phyloP scores from a whole-genome alignment of 1,140 invertebrate species.

The Tachypleus tridentatus region DNA sequence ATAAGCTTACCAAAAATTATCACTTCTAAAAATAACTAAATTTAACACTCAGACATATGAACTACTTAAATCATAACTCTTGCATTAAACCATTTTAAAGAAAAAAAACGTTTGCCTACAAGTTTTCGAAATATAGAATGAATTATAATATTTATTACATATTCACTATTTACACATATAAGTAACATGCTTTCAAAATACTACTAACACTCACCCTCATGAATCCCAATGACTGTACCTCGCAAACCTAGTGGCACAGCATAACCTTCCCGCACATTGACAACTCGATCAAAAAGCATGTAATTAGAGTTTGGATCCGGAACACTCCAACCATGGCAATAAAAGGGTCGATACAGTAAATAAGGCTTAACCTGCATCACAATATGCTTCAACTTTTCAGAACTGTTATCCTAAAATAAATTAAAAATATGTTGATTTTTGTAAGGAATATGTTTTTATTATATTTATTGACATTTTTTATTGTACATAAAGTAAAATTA shows the following conservation, averaged over 20 bases:
- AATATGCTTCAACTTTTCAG: slow-evolving; percentile 37
- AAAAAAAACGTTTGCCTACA: too few species aligned
- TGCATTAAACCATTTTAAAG: too few species aligned
- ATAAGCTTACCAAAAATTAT: too few species aligned
- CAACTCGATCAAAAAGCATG: slow-evolving; percentile 66
- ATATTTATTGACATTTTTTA: too few species aligned
- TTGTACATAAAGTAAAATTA: not conserved
- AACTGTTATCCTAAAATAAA: not conserved
- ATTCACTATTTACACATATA: too few species aligned
- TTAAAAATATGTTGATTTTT: not conserved
- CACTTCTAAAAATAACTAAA: too few species aligned
- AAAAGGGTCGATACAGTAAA: slow-evolving; percentile 44
- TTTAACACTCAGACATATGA: too few species aligned
- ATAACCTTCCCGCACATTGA: slow-evolving; percentile 56
- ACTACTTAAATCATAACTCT: too few species aligned
- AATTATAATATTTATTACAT: too few species aligned
- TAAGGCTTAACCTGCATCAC: slow-evolving; percentile 65
- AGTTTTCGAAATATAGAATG: too few species aligned
- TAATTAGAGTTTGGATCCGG: slow-evolving; percentile 54
- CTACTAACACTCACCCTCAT: not conserved
- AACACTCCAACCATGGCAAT: slow-evolving; percentile 38
- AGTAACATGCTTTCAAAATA: too few species aligned
- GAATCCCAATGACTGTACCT: slow-evolving; percentile 62
- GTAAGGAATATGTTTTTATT: too few species aligned
- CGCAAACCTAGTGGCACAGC: slow-evolving; percentile 64